Percentiles rank a stretch among this genome's conserved stretches.
phyloP scores from a whole-genome alignment of 2,888 invertebrate species.

The Dasypogon diadema region DNA sequence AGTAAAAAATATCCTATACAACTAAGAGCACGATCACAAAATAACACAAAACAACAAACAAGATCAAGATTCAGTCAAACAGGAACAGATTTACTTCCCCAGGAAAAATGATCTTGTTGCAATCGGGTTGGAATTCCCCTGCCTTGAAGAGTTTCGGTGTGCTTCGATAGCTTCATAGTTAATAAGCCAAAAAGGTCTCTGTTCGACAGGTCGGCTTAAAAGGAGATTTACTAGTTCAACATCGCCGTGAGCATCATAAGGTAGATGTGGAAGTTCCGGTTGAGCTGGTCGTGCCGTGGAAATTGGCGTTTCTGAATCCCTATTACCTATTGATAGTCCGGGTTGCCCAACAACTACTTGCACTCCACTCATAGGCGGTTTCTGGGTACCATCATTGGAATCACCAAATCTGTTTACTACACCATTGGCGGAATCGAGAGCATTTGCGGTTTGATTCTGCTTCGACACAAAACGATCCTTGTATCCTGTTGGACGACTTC shows the following conservation, averaged over 20 bases:
- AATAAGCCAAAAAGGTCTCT: constrained; percentile 80
- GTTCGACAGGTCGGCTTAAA: constrained; percentile 75
- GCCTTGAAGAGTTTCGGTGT: constrained; percentile 66
- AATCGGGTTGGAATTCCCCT: constrained; percentile 57
- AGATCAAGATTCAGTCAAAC: background rate
- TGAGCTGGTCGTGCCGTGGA: background rate
- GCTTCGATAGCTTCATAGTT: constrained; percentile 77
- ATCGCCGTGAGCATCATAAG: constrained; percentile 78
- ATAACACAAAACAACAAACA: background rate
- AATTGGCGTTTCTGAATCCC: constrained; percentile 21
- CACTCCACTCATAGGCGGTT: constrained; percentile 62
- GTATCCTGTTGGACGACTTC: constrained; percentile 72
- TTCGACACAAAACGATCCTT: constrained; percentile 70
- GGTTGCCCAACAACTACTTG: constrained; percentile 60
- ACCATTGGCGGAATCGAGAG: constrained; percentile 56
- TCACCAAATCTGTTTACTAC: constrained; percentile 72
- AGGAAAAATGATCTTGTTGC: constrained; percentile 61
- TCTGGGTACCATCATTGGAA: constrained; percentile 61
- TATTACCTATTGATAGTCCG: constrained; percentile 49
- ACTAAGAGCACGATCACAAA: background rate
- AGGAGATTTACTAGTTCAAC: constrained; percentile 73
- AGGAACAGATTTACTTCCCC: constrained; percentile 55
- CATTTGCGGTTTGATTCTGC: constrained; percentile 7
- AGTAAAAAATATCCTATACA: background rate
- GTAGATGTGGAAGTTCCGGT: constrained; percentile 66